Conservation (phyloP, 2,113 vertebrate genomes). For the Coptodon bakossiorum region DNA sequence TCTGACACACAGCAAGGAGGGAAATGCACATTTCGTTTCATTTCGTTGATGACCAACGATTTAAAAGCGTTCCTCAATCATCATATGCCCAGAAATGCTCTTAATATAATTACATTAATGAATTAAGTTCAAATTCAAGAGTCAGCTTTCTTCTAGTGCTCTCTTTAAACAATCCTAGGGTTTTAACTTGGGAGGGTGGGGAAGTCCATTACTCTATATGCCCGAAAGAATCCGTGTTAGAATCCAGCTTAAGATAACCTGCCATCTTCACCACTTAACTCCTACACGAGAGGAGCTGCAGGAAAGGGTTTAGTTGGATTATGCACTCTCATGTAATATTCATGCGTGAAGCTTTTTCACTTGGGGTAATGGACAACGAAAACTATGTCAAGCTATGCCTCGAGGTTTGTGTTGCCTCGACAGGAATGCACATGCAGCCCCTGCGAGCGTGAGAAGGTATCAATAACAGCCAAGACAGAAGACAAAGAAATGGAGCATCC, state of each 20-base stretch:
- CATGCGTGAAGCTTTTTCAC: background rate
- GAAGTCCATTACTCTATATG: background rate
- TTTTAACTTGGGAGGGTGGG: background rate
- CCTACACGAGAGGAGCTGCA: background rate
- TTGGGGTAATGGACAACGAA: background rate
- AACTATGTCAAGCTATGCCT: background rate
- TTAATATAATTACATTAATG: background rate
- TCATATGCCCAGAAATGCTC: background rate
- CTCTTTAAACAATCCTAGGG: background rate
- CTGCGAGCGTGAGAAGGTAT: background rate
- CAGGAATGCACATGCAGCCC: background rate
- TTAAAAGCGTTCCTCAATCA: background rate
- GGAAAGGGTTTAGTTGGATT: background rate
- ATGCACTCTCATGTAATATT: slow-evolving; percentile 45
- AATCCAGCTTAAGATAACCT: background rate
- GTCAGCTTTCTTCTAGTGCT: background rate
- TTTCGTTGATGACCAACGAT: background rate
- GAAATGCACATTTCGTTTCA: background rate
- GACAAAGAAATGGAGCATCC: background rate
- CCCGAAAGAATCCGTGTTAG: background rate
- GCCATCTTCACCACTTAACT: background rate
- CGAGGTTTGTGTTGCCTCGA: background rate
- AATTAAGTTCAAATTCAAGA: background rate
- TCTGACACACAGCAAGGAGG: slow-evolving; percentile 11
- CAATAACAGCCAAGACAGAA: background rate